Conservation (phyloP, 2,797 vertebrate species). For the Takifugu rubripes region DNA sequence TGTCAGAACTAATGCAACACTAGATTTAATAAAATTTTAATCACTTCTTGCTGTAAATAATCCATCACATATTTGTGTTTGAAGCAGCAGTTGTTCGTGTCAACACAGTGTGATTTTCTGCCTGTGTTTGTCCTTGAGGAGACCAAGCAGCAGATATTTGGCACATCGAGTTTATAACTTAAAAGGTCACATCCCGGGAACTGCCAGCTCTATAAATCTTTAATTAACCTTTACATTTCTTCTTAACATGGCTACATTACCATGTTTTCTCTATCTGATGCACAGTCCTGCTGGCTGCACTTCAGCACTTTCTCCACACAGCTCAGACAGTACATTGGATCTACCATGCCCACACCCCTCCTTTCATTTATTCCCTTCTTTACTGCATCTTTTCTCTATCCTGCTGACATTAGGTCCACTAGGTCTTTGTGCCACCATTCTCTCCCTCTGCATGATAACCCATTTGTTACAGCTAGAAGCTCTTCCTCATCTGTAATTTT, state of each 20-base stretch:
- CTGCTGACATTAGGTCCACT: slow-evolving; percentile 42
- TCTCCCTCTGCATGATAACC: slow-evolving; percentile 36
- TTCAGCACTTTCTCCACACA: slow-evolving; percentile 11
- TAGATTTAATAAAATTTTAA: too few relatives aligned
- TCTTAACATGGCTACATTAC: slow-evolving; percentile 4
- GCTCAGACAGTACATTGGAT: slow-evolving; percentile 14
- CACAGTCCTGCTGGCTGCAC: slow-evolving; percentile 12
- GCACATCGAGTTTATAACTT: slow-evolving; percentile 5
- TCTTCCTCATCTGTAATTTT: slow-evolving; percentile 26
- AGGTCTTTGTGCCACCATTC: slow-evolving; percentile 26
- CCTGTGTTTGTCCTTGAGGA: too few relatives aligned
- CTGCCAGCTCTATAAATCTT: slow-evolving; percentile 18
- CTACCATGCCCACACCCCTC: slow-evolving; percentile 8
- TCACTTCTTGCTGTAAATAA: slow-evolving; percentile 3
- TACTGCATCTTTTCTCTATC: slow-evolving; percentile 5
- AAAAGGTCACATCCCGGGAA: slow-evolving; percentile 12
- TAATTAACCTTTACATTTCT: slow-evolving; percentile 15
- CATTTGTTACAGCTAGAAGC: slow-evolving; percentile 51
- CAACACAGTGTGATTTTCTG: slow-evolving; percentile 8
- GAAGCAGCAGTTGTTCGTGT: background rate
- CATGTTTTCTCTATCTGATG: slow-evolving; percentile 1
- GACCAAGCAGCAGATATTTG: background rate
- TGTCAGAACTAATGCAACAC: too few relatives aligned
- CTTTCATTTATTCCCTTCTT: slow-evolving; percentile 19
- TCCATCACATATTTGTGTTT: background rate